phyloP scores from a whole-genome alignment of 2,113 vertebrate species.

The Erinaceus europaeus region DNA sequence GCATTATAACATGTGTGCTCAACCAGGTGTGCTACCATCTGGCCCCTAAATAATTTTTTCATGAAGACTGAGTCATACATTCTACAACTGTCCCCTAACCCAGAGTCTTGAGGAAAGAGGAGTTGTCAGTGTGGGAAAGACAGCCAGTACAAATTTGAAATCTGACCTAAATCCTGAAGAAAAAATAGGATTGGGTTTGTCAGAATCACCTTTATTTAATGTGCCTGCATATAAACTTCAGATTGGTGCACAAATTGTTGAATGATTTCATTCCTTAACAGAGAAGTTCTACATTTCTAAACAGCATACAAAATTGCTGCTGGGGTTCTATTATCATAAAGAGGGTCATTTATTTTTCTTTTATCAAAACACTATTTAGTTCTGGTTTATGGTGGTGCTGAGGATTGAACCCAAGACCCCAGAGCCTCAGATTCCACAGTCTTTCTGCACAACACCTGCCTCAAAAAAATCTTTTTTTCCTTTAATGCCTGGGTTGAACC shows the following conservation, averaged over 20 bases:
- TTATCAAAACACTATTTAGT: no score
- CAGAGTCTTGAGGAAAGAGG: not conserved
- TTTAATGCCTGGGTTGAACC: not conserved
- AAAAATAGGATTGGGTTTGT: not conserved
- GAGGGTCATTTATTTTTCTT: no score
- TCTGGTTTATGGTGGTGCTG: no score
- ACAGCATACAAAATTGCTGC: not conserved
- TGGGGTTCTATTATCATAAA: not conserved
- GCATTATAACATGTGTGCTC: no score
- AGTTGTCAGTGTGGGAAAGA: not conserved
- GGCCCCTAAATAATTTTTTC: not conserved
- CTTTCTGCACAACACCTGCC: no score
- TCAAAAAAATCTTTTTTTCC: no score
- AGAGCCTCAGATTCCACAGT: no score
- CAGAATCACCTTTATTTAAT: not conserved
- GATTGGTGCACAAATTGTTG: not conserved
- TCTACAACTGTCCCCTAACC: not conserved
- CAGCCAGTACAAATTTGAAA: not conserved
- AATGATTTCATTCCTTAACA: constrained; percentile 21
- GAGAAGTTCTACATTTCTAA: not conserved
- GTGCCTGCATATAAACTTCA: not conserved
- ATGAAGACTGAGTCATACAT: not conserved
- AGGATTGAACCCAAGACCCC: no score
- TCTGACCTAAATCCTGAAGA: not conserved
- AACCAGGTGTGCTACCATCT: no score